Evolutionary conservation across 1,140 invertebrate genomes (phyloP).

Genomic region (Leptinotarsa texana): DNA sequence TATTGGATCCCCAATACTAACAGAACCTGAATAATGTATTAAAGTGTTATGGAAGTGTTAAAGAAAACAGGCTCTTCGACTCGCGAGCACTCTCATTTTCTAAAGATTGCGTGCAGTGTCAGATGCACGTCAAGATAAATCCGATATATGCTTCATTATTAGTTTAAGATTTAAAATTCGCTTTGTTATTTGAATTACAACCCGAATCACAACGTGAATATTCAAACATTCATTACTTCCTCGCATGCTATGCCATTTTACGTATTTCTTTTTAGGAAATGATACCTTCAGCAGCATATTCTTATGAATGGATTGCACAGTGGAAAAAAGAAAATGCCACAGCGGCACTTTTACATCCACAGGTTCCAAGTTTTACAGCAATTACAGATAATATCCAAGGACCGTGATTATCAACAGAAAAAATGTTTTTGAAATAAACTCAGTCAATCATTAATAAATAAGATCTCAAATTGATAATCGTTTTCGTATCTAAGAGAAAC

Average conservation of each 20-base stretch:
- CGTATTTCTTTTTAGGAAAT: conserved; percentile 14
- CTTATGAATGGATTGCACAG: conserved; percentile 1
- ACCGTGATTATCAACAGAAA: background rate
- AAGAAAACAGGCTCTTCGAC: conserved; percentile 21
- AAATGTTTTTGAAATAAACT: background rate
- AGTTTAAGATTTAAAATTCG: conserved; percentile 27
- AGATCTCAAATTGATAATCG: background rate
- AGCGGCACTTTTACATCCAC: background rate
- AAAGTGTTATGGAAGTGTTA: conserved; percentile 25
- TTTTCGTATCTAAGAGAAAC: background rate
- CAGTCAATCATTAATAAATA: background rate
- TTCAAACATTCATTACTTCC: conserved; percentile 6
- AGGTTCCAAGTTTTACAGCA: background rate
- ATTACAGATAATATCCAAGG: background rate
- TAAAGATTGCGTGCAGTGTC: conserved; percentile 17
- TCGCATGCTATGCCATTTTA: background rate
- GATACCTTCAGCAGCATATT: background rate
- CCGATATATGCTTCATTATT: conserved; percentile 24
- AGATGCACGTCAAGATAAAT: conserved; percentile 25
- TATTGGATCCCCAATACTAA: conserved; percentile 16
- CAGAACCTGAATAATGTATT: conserved; percentile 18
- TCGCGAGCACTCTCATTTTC: conserved; percentile 17
- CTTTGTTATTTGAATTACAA: conserved; percentile 29
- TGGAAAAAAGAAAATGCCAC: background rate
- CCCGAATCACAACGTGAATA: conserved; percentile 15